Conservation (phyloP, 1,140 invertebrate genomes). For the Dreissena rostriformis region DNA sequence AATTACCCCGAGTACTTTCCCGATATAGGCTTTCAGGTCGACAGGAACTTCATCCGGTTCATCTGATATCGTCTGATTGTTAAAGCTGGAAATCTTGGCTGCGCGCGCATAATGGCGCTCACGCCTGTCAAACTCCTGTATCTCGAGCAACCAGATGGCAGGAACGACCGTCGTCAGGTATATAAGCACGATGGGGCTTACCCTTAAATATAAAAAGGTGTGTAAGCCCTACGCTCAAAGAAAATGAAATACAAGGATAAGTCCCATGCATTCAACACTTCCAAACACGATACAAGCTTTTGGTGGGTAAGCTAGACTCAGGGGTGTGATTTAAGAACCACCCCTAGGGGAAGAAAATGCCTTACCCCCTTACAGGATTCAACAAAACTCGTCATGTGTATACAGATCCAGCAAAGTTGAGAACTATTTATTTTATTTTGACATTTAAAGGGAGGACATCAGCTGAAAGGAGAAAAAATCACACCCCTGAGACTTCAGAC, state of each 20-base stretch:
- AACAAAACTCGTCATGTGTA: too few relatives aligned
- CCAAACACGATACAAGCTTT: too few relatives aligned
- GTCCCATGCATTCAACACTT: too few relatives aligned
- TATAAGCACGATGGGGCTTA: constrained; percentile 80
- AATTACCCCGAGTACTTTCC: constrained; percentile 73
- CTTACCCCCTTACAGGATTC: too few relatives aligned
- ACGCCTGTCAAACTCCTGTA: constrained; percentile 77
- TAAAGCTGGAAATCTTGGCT: background rate
- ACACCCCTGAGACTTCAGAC: too few relatives aligned
- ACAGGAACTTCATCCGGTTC: constrained; percentile 17
- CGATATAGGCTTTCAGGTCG: constrained; percentile 69
- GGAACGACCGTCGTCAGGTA: constrained; percentile 79
- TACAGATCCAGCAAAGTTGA: too few relatives aligned
- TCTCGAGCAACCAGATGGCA: constrained; percentile 80
- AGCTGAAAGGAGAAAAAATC: too few relatives aligned
- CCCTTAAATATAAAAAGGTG: constrained; percentile 67
- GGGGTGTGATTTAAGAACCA: too few relatives aligned
- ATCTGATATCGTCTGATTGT: constrained; percentile 13
- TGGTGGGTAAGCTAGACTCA: too few relatives aligned
- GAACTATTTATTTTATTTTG: too few relatives aligned
- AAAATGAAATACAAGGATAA: background rate
- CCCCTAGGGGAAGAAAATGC: too few relatives aligned
- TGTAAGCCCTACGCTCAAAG: background rate
- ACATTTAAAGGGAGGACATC: too few relatives aligned
- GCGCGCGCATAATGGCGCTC: background rate